Evolutionary conservation across 2,888 invertebrate genomes (phyloP), one percentile per base, ranked within the genome.

Genomic region (Euspilapteryx auroguttella): DNA sequence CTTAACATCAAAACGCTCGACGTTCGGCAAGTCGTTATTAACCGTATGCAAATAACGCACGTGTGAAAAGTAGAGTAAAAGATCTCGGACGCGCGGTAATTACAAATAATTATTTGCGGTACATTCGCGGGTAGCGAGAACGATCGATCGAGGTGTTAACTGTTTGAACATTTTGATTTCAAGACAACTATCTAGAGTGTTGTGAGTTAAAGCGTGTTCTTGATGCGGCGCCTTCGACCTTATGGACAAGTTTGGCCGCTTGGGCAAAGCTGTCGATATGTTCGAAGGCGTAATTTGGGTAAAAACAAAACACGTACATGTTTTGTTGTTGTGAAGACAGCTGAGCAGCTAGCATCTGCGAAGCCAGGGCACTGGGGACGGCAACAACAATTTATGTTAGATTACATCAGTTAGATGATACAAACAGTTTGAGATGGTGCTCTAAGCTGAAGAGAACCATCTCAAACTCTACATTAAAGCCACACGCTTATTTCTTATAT

Each of bases 261-360:
- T n/a, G n/a, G n/a, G n/a, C 12, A 8, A 4, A 10, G 13, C 10
- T 41, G 39, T 30, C 31, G 41, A 41, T 47, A 44, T 42, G 40
- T 47, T 45, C 31, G 42, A 49, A 57, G 59, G 35, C 37, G 45
- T 45, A 52, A 52, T 51, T 55, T 59, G 49, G 48, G 55, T 52
- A 48, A 54, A 58, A 71, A 73, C 69, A 75, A 69, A 75, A 75
- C 68, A 89, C 90, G 82, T 92, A 92, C 91, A 90, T 91, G 85
- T 87, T 86, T 84, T 90, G 90, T 82, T 90, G 90, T 81, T 90
- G 90, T 79, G 89, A 86, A 75, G 89, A 89, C 76, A 89, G 85
- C 85, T 90, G 90, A 79, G 87, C 85, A 81, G 89, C 90, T 83
- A 89, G 89, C 90, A 91, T 91, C 89, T 91, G 91, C 82, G 90